Percentiles rank a stretch among this genome's conserved stretches.
phyloP scores from a whole-genome alignment of 2,888 invertebrate species.

The Drosophila gaucha region DNA sequence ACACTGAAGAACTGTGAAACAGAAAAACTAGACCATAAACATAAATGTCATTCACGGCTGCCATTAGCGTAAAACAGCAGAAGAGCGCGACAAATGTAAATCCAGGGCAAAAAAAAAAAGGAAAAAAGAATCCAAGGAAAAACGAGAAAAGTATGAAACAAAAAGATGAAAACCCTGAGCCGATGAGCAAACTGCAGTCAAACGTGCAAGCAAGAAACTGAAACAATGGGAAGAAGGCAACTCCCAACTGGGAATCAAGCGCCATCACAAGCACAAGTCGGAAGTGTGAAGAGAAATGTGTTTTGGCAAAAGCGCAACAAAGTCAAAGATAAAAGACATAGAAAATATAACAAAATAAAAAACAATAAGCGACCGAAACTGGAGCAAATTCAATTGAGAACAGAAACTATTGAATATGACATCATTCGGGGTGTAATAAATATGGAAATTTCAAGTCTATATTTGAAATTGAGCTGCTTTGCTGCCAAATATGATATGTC shows the following conservation, averaged over 20 bases:
- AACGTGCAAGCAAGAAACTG: conserved; percentile 29
- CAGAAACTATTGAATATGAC: conserved; percentile 20
- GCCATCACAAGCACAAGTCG: conserved; percentile 22
- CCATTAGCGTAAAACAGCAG: conserved; percentile 62
- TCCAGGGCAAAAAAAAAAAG: conserved; percentile 57
- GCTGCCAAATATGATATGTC: background rate
- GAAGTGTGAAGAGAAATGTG: conserved; percentile 50
- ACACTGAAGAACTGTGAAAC: conserved; percentile 20
- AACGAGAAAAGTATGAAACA: conserved; percentile 1
- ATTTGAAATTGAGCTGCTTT: background rate
- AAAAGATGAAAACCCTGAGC: conserved; percentile 16
- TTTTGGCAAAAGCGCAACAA: conserved; percentile 58
- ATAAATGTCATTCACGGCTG: conserved; percentile 74
- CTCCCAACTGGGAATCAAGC: conserved; percentile 11
- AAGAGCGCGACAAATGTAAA: conserved; percentile 50
- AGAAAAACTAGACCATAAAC: conserved; percentile 67
- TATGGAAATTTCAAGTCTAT: conserved; percentile 6
- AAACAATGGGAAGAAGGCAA: conserved; percentile 30
- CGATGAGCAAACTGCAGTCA: conserved; percentile 37
- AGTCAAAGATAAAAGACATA: conserved; percentile 38
- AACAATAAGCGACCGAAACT: conserved; percentile 34
- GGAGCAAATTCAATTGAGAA: conserved; percentile 38
- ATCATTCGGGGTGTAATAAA: conserved; percentile 25
- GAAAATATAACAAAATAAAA: conserved; percentile 1
- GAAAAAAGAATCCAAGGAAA: conserved; percentile 16